Percentiles rank a stretch among this genome's conserved stretches.
phyloP scores from a whole-genome alignment of 1,140 invertebrate species.

The Danaus plexippus region DNA sequence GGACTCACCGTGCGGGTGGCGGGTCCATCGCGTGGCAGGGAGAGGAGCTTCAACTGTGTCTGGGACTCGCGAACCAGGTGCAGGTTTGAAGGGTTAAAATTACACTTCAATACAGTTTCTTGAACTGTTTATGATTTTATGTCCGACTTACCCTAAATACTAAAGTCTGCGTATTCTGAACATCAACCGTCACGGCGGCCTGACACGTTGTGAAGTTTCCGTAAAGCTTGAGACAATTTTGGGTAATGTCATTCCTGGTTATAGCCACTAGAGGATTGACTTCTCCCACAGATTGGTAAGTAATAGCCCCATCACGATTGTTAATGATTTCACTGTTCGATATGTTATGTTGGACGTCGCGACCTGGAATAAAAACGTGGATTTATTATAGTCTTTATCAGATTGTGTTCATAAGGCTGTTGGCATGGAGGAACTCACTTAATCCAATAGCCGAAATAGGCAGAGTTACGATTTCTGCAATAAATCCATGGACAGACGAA shows the following conservation, averaged over 20 bases:
- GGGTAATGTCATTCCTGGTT: constrained; percentile 87
- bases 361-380: constrained; percentile 76
- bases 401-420: not conserved
- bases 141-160: constrained; percentile 86
- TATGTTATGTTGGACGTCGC: constrained; percentile 93
- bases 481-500: constrained; percentile 93
- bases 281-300: constrained; percentile 93
- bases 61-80: no score
- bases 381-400: constrained; percentile 3
- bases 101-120: no score
- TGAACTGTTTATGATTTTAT: no score
- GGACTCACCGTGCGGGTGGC: no score
- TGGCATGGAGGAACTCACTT: constrained; percentile 75
- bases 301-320: constrained; percentile 91
- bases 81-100: no score
- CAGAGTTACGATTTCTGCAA: constrained; percentile 96
- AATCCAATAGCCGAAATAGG: constrained; percentile 92
- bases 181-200: constrained; percentile 86
- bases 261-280: constrained; percentile 94
- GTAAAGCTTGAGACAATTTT: constrained; percentile 93
- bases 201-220: constrained; percentile 95
- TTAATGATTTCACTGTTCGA: constrained; percentile 86
- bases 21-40: no score
- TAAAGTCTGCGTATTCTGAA: constrained; percentile 94
- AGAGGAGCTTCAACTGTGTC: no score